Conservation (phyloP, 2,888 invertebrate species). For the Dascillus cervinus region DNA sequence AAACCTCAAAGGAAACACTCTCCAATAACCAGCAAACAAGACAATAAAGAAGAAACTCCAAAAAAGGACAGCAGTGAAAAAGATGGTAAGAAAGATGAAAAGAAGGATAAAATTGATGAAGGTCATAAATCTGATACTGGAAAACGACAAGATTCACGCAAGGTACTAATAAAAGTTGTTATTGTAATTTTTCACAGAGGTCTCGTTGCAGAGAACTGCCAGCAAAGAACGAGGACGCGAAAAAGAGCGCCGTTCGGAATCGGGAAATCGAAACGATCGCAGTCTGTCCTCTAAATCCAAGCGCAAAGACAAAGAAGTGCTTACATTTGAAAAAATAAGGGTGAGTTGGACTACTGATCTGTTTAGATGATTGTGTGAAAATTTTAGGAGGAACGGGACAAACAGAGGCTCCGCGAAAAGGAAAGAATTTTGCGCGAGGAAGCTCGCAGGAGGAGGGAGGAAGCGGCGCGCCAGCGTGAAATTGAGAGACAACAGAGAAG, state of each 20-base stretch:
- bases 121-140: constrained; percentile 12
- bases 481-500: constrained; percentile 76
- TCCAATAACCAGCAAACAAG: constrained; percentile 1
- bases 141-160: constrained; percentile 5
- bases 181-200: too few relatives aligned
- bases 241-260: constrained; percentile 16
- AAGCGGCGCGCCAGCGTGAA: constrained; percentile 69
- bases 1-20: constrained; percentile 1
- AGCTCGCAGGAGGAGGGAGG: constrained; percentile 71
- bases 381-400: constrained; percentile 55
- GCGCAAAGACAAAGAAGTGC: constrained; percentile 51
- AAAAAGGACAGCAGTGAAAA: constrained; percentile 15
- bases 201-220: constrained; percentile 33
- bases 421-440: constrained; percentile 73
- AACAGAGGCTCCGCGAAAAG: constrained; percentile 66
- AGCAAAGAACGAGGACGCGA: constrained; percentile 17
- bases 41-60: constrained; percentile 20
- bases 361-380: constrained; percentile 1
- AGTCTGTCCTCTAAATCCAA: constrained; percentile 16
- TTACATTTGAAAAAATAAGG: constrained; percentile 75
- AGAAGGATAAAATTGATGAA: constrained; percentile 8
- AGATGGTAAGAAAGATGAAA: constrained; percentile 17
- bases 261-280: constrained; percentile 31
- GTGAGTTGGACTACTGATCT: constrained; percentile 40
- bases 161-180: constrained; percentile 4